Conservation (phyloP, 2,888 invertebrate species). For the Drosophila hawaiiensis region DNA sequence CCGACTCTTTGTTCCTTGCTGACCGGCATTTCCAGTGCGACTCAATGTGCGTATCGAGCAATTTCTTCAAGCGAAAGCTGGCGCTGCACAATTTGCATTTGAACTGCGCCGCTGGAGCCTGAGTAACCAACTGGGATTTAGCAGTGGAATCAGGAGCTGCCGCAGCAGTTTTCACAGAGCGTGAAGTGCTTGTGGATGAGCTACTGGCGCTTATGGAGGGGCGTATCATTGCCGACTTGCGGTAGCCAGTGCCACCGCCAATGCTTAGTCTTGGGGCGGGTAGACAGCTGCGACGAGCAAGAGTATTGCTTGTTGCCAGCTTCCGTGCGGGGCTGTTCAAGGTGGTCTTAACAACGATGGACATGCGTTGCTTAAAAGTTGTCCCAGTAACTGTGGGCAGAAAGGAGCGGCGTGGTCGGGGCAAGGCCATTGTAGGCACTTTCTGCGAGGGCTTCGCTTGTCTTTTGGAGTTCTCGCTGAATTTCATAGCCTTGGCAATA, state of each 20-base stretch:
- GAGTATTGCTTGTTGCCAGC: slow-evolving; percentile 10
- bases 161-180: neutral
- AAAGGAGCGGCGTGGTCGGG: slow-evolving; percentile 57
- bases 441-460: slow-evolving; percentile 7
- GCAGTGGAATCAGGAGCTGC: neutral
- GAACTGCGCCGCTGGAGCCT: neutral
- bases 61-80: slow-evolving; percentile 66
- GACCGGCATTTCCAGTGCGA: slow-evolving; percentile 48
- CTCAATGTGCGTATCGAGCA: slow-evolving; percentile 75
- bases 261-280: slow-evolving; percentile 31
- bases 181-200: neutral
- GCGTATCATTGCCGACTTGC: slow-evolving; percentile 29
- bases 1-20: slow-evolving; percentile 17
- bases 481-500: slow-evolving; percentile 73
- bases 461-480: slow-evolving; percentile 46
- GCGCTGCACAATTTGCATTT: slow-evolving; percentile 71
- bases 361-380: slow-evolving; percentile 81
- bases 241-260: neutral
- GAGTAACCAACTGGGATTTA: slow-evolving; percentile 1
- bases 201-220: slow-evolving; percentile 21
- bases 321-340: slow-evolving; percentile 83
- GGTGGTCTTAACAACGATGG: slow-evolving; percentile 82
- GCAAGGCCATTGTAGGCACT: slow-evolving; percentile 11
- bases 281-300: slow-evolving; percentile 58
- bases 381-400: slow-evolving; percentile 59